Evolutionary conservation across 2,888 invertebrate species (phyloP), one percentile per base, ranked within the genome.

Genomic region (Lepas anatifera): DNA sequence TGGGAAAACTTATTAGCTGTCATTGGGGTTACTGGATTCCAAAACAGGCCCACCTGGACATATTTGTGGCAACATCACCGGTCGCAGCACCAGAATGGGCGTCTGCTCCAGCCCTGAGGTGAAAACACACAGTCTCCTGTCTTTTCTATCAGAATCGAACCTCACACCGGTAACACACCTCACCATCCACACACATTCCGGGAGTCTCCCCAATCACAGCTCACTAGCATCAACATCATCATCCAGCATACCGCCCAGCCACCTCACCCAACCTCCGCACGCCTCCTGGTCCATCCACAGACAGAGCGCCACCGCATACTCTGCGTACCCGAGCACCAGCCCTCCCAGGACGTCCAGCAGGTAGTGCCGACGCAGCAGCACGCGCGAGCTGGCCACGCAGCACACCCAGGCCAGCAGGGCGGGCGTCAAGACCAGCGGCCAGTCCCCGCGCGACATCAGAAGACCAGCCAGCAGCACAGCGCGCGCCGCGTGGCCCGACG

Each of bases 401-500:
- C 84, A 78, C 0, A 87, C 84, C 95, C 95, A 96, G 0, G 87
- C 85, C 1, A 88, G 75, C 18, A 93, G 22, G 10, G 68, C 16
- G 16, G 67, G 18, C 18, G 68, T 41, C 29, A 72, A 16, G 46
- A 68, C 29, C 32, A n/a, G 32, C 25, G 32, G n/a, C 70, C 35
- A 37, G 64, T 37, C 43, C 58, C 70, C 73, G 69, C 72, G 69
- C n/a, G 69, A 22, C n/a, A 70, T 52, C 22, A 73, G 41, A 16
- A 73, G 52, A n/a, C 69, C 10, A 13, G 69, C 68, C 22, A 73
- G 67, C 69, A 73, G 68, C 7, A 88, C 85, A 0, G 92, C 87
- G 75, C 97, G 82, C 37, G 95, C 93, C 0, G 93, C 87, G 79
- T 98, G 97, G 0, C 96, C 96, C 0, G 96, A 97, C 18, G 97